Evolutionary conservation across 2,888 invertebrate genomes (phyloP).

Genomic region (Drosophila sordidapex): DNA sequence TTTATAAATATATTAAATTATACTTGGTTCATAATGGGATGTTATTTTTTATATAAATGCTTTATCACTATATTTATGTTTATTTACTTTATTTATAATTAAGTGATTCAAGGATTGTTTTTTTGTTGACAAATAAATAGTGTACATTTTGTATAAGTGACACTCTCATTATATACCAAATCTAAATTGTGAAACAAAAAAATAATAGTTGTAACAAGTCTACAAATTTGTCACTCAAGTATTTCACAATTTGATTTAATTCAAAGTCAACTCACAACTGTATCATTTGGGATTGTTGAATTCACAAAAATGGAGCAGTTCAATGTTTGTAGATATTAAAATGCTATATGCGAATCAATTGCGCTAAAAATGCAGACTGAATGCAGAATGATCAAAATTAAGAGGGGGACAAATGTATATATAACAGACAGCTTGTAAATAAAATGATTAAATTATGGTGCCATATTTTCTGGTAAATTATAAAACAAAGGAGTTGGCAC

Average conservation of each 20-base stretch:
- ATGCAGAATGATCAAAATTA: constrained; percentile 56
- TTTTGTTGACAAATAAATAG: not conserved
- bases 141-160: not conserved
- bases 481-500: constrained; percentile 40
- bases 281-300: constrained; percentile 52
- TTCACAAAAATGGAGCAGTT: constrained; percentile 70
- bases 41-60: not conserved
- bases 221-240: not conserved
- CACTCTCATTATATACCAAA: not conserved
- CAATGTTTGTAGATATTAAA: constrained; percentile 35
- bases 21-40: not conserved
- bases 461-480: constrained; percentile 58
- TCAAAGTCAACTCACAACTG: constrained; percentile 54
- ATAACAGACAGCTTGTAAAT: constrained; percentile 42
- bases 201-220: not conserved
- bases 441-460: constrained; percentile 63
- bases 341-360: constrained; percentile 63
- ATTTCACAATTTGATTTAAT: constrained; percentile 34
- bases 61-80: not conserved
- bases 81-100: not conserved
- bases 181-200: no score
- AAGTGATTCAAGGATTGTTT: not conserved
- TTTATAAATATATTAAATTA: not conserved
- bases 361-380: constrained; percentile 58
- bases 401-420: constrained; percentile 55